phyloP scores from a whole-genome alignment of 2,113 vertebrate species.

The Perccottus glenii region DNA sequence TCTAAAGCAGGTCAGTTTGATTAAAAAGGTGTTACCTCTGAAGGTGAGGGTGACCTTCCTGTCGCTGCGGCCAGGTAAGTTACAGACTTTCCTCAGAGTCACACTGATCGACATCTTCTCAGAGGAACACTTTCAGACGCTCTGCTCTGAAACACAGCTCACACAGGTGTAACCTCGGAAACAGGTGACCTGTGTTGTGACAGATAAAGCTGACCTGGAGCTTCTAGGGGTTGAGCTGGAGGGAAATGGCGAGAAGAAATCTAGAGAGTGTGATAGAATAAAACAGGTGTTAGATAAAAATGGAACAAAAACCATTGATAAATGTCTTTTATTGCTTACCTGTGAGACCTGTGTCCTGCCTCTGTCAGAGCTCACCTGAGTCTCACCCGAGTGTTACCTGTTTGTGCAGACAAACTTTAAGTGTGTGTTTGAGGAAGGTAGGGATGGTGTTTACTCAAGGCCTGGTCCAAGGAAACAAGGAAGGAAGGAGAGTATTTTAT shows the following conservation, averaged over 20 bases:
- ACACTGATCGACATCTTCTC: constrained; percentile 86
- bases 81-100: constrained; percentile 78
- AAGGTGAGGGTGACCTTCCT: constrained; percentile 86
- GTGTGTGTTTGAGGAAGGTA: constrained; percentile 7
- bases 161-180: too few relatives aligned
- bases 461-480: constrained; percentile 5
- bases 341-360: neutral
- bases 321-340: too few relatives aligned
- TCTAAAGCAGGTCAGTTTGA: too few relatives aligned
- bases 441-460: constrained; percentile 4
- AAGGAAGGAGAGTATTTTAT: neutral
- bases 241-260: too few relatives aligned
- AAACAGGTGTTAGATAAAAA: neutral
- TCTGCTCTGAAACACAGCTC: neutral
- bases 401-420: neutral
- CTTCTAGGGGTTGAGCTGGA: neutral
- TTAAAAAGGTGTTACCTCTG: constrained; percentile 78
- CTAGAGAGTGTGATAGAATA: neutral
- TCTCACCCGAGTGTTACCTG: neutral
- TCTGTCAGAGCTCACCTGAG: neutral
- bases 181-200: neutral
- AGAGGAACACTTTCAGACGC: too few relatives aligned
- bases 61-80: constrained; percentile 84
- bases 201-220: neutral
- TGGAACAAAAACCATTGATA: too few relatives aligned